Base-by-base conservation (phyloP, 2,888 invertebrate species). In the Coenonympha glycerion region DNA sequence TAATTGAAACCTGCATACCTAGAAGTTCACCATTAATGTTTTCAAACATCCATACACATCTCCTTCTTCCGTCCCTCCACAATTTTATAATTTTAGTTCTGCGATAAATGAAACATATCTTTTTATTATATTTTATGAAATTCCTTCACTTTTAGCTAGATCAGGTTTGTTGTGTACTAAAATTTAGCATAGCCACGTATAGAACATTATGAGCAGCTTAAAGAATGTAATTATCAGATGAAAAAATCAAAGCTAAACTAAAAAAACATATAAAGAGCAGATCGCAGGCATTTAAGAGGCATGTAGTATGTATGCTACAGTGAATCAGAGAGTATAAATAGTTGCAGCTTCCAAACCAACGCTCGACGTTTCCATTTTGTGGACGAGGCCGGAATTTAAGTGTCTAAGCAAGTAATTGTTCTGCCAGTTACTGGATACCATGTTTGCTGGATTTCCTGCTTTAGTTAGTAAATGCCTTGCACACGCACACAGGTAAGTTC, bases 351-450 rank as follows among this genome's bases (percentile, higher is more conserved):
- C 39, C 45, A 50, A 31, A 45, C 40, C 31, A 30, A 51, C 47
- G 57, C 59, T 60, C 66, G 77, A 79, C 79, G 69, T 73, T 79
- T 74, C 80, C 69, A 80, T 81, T 81, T 73, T 67, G 76, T 69
- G 71, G 76, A 80, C 75, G 76, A 71, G 71, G 68, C 65, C 61
- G 69, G 76, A 74, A 76, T 83, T 79, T 81, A 72, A 82, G 76
- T 82, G 83, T 84, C 84, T 83, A 71, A 76, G 73, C 71, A 76
- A 79, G 79, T 84, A 84, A 85, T 84, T 84, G 84, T 69, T 72
- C 81, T 84, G 84, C 81, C 84, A 84, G 83, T 83, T 83, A 73
- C 76, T 61, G 56, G 55, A 56, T 52, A 59, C 63, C 44, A 34
- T 42, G 46, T 49, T 45, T 48, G 33, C 41, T 19, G 24, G n/a